Evolutionary conservation across 2,797 vertebrate species (phyloP).

Genomic region (Dromococcyx pavoninus): DNA sequence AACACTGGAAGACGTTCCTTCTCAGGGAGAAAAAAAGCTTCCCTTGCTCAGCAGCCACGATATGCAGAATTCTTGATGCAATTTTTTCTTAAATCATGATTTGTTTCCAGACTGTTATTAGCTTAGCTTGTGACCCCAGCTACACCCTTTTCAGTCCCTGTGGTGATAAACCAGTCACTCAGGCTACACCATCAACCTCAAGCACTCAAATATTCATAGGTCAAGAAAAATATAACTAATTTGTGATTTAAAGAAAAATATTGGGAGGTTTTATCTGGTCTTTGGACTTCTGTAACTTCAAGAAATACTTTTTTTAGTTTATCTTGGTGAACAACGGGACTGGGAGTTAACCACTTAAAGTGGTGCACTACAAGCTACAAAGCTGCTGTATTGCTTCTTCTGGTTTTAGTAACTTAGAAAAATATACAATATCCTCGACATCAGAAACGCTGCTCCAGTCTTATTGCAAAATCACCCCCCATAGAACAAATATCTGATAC

Average conservation of each 20-base stretch:
- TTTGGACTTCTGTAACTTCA: background rate
- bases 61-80: background rate
- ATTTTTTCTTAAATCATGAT: background rate
- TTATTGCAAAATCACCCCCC: background rate
- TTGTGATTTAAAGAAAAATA: background rate
- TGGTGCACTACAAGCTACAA: background rate
- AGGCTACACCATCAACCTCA: background rate
- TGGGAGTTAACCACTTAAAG: background rate
- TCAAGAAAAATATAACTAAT: background rate
- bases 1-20: background rate
- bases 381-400: background rate
- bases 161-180: background rate
- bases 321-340: background rate
- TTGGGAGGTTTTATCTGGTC: background rate
- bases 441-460: background rate
- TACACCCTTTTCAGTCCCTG: background rate
- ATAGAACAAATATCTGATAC: background rate
- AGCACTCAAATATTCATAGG: background rate
- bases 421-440: background rate
- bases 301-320: background rate
- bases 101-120: background rate
- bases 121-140: background rate
- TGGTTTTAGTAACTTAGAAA: background rate
- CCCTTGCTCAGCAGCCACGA: background rate
- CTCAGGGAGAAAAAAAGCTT: fast-evolving